Conservation (phyloP, 2,797 vertebrate species). For the Sarcophilus harrisii region DNA sequence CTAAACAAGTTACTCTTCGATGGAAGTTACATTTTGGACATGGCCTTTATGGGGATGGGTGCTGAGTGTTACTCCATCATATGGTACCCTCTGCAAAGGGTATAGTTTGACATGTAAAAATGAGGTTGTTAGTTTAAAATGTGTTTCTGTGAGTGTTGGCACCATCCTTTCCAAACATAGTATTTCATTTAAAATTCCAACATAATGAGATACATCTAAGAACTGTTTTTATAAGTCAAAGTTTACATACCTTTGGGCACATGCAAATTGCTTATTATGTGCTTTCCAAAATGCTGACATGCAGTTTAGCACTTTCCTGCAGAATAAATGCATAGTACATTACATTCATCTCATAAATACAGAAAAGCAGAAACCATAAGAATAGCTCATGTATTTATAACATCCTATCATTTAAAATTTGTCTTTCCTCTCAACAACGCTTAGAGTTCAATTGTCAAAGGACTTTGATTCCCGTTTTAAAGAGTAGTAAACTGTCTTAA, state of each 20-base stretch:
- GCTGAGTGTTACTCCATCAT: background rate
- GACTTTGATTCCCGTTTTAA: background rate
- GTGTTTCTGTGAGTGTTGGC: background rate
- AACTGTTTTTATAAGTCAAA: conserved; percentile 15
- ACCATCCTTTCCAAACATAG: background rate
- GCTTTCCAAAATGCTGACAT: background rate
- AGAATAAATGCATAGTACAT: background rate
- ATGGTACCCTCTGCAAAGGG: background rate
- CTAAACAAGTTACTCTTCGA: background rate
- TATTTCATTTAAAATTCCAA: background rate
- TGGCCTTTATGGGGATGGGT: background rate
- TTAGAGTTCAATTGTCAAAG: background rate
- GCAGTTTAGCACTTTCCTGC: background rate
- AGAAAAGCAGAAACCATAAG: conserved; percentile 5
- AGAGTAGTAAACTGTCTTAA: background rate
- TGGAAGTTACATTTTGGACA: background rate
- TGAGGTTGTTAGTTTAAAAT: background rate
- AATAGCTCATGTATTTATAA: conserved; percentile 10
- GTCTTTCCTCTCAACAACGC: background rate
- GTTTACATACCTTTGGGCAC: background rate
- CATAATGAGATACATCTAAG: background rate
- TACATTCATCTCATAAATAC: background rate
- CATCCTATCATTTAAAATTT: background rate
- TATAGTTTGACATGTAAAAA: background rate
- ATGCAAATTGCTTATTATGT: background rate